phyloP scores from a whole-genome alignment of 1,140 invertebrate species.

The Drosophila mauritiana region DNA sequence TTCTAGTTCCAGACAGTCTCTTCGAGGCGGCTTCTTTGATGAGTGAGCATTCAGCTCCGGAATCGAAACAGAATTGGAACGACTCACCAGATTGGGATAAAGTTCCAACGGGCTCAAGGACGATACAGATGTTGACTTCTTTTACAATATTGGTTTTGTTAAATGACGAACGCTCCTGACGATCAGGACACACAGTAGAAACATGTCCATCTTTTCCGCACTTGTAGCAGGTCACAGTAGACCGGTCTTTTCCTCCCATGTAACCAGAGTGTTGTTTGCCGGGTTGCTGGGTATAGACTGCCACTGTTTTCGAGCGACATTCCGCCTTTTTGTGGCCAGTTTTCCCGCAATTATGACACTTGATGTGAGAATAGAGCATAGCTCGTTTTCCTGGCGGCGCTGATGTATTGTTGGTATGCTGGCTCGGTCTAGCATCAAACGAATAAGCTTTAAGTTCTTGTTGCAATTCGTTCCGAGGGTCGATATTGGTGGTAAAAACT shows the following conservation, averaged over 20 bases:
- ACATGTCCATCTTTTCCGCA: not conserved
- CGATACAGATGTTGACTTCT: too few species aligned
- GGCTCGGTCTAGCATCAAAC: conserved; percentile 1
- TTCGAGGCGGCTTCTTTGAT: too few species aligned
- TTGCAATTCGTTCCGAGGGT: conserved; percentile 6
- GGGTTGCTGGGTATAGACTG: not conserved
- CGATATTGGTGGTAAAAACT: conserved; percentile 12
- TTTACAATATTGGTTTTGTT: too few species aligned
- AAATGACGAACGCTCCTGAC: too few species aligned
- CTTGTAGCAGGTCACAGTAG: not conserved
- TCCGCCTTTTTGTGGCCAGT: not conserved
- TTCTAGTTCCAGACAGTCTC: too few species aligned
- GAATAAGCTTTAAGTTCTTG: conserved; percentile 20
- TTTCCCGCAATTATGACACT: not conserved
- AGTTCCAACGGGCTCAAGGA: too few species aligned
- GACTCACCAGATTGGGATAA: too few species aligned
- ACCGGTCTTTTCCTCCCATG: not conserved
- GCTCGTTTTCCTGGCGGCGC: too few species aligned
- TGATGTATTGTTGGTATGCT: not conserved
- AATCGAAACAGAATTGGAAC: too few species aligned
- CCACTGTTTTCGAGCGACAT: not conserved
- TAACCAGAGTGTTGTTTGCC: not conserved
- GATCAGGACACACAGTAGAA: not conserved
- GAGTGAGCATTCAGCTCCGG: too few species aligned
- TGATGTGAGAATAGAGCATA: too few species aligned